Conservation (phyloP, 1,140 invertebrate species). For the Drosophila lacteicornis region DNA sequence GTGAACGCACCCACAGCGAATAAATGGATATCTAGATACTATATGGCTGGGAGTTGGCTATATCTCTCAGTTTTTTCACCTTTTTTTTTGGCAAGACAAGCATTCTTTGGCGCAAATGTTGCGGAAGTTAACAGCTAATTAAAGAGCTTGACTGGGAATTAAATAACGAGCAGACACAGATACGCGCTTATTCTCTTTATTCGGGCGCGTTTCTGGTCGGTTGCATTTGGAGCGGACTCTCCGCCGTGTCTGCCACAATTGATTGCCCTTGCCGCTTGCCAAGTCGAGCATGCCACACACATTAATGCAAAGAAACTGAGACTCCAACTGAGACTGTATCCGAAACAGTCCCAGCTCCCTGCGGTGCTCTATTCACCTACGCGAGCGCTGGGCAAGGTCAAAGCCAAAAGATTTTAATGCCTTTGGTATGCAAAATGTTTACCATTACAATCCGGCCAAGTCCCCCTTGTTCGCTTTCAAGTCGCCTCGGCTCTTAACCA, state of each 20-base stretch:
- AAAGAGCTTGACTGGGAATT: slow-evolving; percentile 76
- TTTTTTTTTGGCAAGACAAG: slow-evolving; percentile 45
- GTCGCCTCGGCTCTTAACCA: slow-evolving; percentile 52
- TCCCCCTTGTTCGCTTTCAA: slow-evolving; percentile 5
- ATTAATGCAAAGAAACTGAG: slow-evolving; percentile 17
- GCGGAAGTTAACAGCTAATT: slow-evolving; percentile 82
- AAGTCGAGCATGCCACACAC: slow-evolving; percentile 75
- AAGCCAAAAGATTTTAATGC: slow-evolving; percentile 63
- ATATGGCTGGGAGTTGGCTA: slow-evolving; percentile 30
- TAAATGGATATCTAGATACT: slow-evolving; percentile 20
- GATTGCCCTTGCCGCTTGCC: slow-evolving; percentile 76
- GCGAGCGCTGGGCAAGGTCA: slow-evolving; percentile 72
- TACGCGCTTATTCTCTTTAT: slow-evolving; percentile 34
- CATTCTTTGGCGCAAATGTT: slow-evolving; percentile 66
- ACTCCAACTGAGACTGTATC: slow-evolving; percentile 5
- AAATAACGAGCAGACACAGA: slow-evolving; percentile 61
- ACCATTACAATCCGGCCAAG: slow-evolving; percentile 52
- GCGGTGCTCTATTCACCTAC: slow-evolving; percentile 71
- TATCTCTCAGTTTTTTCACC: not conserved
- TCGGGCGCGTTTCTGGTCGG: slow-evolving; percentile 73
- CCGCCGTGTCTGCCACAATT: slow-evolving; percentile 57
- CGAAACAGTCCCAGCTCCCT: slow-evolving; percentile 49
- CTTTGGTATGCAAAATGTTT: slow-evolving; percentile 64
- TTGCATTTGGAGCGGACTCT: slow-evolving; percentile 67
- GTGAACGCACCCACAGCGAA: slow-evolving; percentile 70